These are phyloP conservation scores for Pterostichus niger DNA, from an alignment of 2,888 invertebrate genomes.

Conservation along the genomic window DNA sequence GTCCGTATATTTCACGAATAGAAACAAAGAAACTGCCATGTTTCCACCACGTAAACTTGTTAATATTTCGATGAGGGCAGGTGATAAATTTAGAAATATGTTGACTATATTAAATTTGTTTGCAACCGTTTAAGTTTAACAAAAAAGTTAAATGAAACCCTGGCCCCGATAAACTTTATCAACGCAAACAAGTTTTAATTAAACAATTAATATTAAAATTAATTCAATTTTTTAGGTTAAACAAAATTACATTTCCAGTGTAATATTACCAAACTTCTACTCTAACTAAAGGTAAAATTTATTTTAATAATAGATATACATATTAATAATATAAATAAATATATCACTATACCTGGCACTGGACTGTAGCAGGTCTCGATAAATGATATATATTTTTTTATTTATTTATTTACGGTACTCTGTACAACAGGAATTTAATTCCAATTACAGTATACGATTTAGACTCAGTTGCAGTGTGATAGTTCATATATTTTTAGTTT, in stretches of 20 bases:
- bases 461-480: too few species aligned
- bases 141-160: constrained; percentile 37
- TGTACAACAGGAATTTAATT: too few species aligned
- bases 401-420: too few species aligned
- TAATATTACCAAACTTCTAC: constrained; percentile 10
- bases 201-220: constrained; percentile 54
- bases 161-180: constrained; percentile 20
- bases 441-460: too few species aligned
- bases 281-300: background rate
- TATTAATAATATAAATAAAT: too few species aligned
- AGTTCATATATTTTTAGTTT: too few species aligned
- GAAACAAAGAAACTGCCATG: background rate
- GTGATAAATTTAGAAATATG: constrained; percentile 12
- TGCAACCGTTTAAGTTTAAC: constrained; percentile 10
- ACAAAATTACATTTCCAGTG: constrained; percentile 20
- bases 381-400: too few species aligned
- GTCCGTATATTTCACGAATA: too few species aligned
- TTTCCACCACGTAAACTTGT: background rate
- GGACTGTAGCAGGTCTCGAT: too few species aligned
- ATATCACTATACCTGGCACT: too few species aligned
- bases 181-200: constrained; percentile 47
- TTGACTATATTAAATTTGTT: constrained; percentile 38
- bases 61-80: too few species aligned
- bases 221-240: constrained; percentile 12
- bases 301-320: too few species aligned